Percentiles rank a stretch among this genome's conserved stretches.
Evolutionary conservation across 2,797 vertebrate species (phyloP).

Genomic region (Mormyrus proboscirostris): DNA sequence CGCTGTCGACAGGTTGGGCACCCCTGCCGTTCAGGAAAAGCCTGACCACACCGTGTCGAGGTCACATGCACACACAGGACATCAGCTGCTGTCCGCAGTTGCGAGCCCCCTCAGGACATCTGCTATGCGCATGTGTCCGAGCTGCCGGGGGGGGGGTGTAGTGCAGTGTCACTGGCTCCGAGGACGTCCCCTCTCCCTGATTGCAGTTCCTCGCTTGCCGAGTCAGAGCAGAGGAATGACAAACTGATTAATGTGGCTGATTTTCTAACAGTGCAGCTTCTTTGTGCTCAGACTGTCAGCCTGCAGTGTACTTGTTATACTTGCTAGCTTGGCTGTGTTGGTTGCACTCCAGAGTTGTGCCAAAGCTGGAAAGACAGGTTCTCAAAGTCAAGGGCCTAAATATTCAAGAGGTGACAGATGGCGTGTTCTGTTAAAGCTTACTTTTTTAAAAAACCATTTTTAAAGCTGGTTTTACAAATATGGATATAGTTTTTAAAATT

Average conservation of each 20-base stretch:
- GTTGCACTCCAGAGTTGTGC: not conserved
- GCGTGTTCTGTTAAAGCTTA: not conserved
- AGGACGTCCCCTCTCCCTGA: not conserved
- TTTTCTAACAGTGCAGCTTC: not conserved
- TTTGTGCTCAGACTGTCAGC: not conserved
- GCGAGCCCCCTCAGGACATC: not conserved
- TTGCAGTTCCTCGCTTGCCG: not conserved
- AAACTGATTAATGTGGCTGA: too few species aligned
- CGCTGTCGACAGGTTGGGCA: not conserved
- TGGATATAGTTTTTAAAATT: not conserved
- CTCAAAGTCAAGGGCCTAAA: not conserved
- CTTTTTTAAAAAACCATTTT: not conserved
- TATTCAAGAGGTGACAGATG: not conserved
- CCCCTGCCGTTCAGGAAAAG: not conserved
- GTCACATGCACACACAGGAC: not conserved
- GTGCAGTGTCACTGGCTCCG: not conserved
- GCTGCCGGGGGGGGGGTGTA: not conserved
- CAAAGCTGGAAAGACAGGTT: not conserved
- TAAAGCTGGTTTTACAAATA: not conserved
- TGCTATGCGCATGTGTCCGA: not conserved
- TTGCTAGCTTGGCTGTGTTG: not conserved
- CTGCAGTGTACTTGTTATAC: not conserved
- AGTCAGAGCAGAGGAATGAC: not conserved
- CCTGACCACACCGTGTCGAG: not conserved
- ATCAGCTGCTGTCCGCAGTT: not conserved